Evolutionary conservation across 2,888 invertebrate genomes (phyloP).

Genomic region (Papilio gigon): DNA sequence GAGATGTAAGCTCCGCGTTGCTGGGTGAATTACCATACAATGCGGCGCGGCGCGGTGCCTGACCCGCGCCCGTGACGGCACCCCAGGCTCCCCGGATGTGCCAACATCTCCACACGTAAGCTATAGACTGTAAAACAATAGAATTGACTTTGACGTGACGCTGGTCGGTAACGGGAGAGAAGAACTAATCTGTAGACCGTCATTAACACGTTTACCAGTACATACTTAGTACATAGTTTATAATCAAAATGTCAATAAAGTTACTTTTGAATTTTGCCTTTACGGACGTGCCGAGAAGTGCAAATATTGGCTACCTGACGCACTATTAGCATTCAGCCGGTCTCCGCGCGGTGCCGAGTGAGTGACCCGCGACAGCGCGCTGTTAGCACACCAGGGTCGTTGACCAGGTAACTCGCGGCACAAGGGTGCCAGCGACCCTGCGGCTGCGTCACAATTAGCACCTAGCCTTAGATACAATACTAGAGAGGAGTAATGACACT

Average conservation of each 20-base stretch:
- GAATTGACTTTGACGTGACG: constrained; percentile 2
- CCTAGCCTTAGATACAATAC: not conserved
- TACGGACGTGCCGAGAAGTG: constrained; percentile 25
- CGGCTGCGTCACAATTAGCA: constrained; percentile 19
- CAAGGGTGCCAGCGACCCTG: constrained; percentile 2
- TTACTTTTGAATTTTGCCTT: not conserved
- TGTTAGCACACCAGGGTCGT: constrained; percentile 51
- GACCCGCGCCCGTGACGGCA: constrained; percentile 49
- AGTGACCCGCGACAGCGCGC: constrained; percentile 58
- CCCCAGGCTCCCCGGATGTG: constrained; percentile 39
- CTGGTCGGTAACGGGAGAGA: no score
- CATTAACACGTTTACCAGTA: no score
- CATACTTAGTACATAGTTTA: no score
- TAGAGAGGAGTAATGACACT: constrained; percentile 3
- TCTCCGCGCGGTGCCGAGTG: constrained; percentile 49
- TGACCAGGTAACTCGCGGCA: constrained; percentile 43
- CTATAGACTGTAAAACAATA: constrained; percentile 17
- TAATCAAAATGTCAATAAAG: not conserved
- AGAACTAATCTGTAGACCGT: no score
- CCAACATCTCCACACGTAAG: constrained; percentile 22
- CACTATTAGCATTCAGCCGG: constrained; percentile 52
- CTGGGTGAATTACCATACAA: constrained; percentile 51
- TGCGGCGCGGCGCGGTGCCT: constrained; percentile 44
- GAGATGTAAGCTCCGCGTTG: not conserved
- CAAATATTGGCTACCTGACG: constrained; percentile 37